Percentiles rank a stretch among this genome's conserved stretches.
Conservation (phyloP, 2,797 vertebrate genomes). For the Amazona finschi region DNA sequence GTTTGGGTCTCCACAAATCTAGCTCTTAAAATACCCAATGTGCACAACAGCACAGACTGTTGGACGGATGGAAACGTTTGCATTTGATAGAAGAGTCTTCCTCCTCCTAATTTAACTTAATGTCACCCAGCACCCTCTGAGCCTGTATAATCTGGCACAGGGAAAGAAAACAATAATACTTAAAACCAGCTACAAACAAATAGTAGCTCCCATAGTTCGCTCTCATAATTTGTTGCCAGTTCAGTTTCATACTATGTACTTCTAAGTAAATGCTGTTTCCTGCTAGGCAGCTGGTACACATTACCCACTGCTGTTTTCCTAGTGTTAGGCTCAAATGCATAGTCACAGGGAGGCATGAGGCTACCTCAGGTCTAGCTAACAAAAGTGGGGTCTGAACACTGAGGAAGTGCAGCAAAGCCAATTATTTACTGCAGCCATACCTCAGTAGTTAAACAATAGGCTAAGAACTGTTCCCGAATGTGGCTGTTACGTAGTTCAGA, state of each 20-base stretch:
- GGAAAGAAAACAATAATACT: neutral
- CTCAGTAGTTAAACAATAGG: neutral
- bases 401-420: neutral
- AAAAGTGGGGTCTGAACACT: neutral
- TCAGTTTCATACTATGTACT: neutral
- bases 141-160: neutral
- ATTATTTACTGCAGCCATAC: neutral
- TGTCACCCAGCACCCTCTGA: neutral
- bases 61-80: rapidly evolving
- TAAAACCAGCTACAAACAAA: neutral
- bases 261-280: neutral
- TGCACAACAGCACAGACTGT: neutral
- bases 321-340: neutral
- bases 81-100: neutral
- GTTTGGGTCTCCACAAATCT: neutral
- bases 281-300: rapidly evolving
- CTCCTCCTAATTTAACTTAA: neutral
- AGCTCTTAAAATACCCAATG: neutral
- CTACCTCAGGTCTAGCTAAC: neutral
- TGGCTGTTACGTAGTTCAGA: neutral
- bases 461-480: neutral
- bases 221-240: neutral
- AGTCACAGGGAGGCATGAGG: neutral
- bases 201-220: neutral
- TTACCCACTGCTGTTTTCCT: neutral